These are phyloP conservation scores for Mustelus asterias DNA, from an alignment of 2,113 vertebrate genomes.

Conservation along the genomic window DNA sequence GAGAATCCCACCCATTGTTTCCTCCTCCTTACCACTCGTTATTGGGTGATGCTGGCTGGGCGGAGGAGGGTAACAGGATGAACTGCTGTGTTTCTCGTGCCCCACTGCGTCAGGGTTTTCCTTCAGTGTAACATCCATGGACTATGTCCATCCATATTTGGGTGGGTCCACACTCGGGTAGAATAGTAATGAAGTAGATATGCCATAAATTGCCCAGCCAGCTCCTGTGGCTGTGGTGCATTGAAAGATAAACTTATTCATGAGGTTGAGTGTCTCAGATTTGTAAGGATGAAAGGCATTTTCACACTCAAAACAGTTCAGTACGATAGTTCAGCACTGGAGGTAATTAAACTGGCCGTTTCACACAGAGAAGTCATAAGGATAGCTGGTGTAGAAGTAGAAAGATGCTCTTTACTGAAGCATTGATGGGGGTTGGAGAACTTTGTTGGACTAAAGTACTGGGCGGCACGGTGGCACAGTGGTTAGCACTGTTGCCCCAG, in stretches of 20 bases:
- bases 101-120: not conserved
- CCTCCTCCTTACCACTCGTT: not conserved
- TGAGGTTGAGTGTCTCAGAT: no score
- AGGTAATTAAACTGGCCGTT: no score
- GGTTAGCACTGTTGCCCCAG: no score
- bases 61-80: not conserved
- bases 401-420: not conserved
- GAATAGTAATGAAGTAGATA: not conserved
- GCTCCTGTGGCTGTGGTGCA: not conserved
- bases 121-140: not conserved
- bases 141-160: not conserved
- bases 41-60: not conserved
- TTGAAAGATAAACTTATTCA: not conserved
- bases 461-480: no score
- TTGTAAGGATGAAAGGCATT: no score
- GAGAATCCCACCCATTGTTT: no score
- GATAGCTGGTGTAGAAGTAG: not conserved
- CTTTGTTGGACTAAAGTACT: not conserved
- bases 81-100: not conserved
- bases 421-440: not conserved
- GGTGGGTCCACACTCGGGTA: not conserved
- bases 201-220: not conserved
- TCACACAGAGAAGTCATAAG: not conserved
- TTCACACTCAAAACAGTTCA: no score
- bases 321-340: no score